Evolutionary conservation across 2,113 vertebrate genomes (phyloP).

Genomic region (Rhipidura dahli): DNA sequence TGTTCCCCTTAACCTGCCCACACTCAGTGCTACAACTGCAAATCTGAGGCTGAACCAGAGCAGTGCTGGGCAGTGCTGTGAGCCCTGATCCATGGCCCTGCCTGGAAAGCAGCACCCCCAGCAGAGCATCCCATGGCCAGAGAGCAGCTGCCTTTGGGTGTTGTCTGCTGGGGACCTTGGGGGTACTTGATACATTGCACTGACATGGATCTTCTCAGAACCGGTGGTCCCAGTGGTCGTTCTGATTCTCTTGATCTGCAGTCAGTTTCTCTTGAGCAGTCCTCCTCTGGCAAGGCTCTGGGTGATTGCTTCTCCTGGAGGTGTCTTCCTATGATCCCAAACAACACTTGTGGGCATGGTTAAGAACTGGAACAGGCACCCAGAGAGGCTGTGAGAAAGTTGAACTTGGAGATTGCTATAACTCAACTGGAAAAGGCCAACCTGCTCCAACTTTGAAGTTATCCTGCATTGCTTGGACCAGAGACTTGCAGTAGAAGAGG

Average conservation of each 20-base stretch:
- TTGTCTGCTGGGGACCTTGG: not conserved
- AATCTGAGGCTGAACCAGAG: not conserved
- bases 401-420: not conserved
- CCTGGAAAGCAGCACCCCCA: not conserved
- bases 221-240: not conserved
- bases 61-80: not conserved
- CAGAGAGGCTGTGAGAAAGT: not conserved
- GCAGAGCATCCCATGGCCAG: not conserved
- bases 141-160: not conserved
- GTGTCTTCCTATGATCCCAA: not conserved
- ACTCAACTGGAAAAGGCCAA: not conserved
- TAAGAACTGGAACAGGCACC: not conserved
- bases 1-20: conserved; percentile 46
- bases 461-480: not conserved
- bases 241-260: not conserved
- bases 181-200: not conserved
- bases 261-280: not conserved
- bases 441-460: not conserved
- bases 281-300: not conserved
- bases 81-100: not conserved
- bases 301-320: not conserved
- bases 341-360: not conserved
- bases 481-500: not conserved
- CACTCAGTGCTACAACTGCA: conserved; percentile 42
- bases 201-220: not conserved